Conservation (phyloP, 2,113 vertebrate genomes). For the Neolamprologus toae region DNA sequence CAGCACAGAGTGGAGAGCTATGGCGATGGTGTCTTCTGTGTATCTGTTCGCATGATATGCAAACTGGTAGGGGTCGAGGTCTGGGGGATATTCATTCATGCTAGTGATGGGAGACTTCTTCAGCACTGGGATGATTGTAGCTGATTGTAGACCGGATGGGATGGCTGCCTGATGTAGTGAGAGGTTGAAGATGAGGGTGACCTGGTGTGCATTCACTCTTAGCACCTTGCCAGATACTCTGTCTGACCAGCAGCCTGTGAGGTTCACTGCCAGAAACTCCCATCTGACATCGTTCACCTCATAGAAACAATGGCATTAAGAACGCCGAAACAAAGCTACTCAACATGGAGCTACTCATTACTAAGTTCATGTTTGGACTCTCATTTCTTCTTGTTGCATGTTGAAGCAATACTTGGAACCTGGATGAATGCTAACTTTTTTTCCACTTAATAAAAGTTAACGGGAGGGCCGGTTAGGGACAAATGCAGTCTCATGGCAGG, state of each 20-base stretch:
- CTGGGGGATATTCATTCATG: background rate
- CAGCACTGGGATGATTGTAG: background rate
- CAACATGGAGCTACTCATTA: too few relatives aligned
- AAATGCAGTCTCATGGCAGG: rapidly evolving
- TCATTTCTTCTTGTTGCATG: background rate
- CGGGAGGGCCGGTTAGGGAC: background rate
- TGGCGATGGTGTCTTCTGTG: background rate
- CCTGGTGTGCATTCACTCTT: background rate
- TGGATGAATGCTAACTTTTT: background rate
- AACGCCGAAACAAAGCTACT: rapidly evolving
- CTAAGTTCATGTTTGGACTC: background rate
- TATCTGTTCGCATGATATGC: background rate
- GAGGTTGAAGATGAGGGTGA: background rate
- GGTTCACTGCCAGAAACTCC: background rate
- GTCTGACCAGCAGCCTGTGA: background rate
- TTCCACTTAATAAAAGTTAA: background rate
- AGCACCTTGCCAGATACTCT: background rate
- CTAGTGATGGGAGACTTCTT: background rate
- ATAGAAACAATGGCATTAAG: background rate
- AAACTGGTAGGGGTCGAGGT: background rate
- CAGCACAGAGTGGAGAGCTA: background rate
- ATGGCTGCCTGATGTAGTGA: background rate
- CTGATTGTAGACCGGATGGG: background rate
- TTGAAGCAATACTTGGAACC: background rate
- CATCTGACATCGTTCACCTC: background rate